Evolutionary conservation across 1,140 invertebrate genomes (phyloP), one percentile per base, ranked within the genome.

Genomic region (Nomia melanderi): DNA sequence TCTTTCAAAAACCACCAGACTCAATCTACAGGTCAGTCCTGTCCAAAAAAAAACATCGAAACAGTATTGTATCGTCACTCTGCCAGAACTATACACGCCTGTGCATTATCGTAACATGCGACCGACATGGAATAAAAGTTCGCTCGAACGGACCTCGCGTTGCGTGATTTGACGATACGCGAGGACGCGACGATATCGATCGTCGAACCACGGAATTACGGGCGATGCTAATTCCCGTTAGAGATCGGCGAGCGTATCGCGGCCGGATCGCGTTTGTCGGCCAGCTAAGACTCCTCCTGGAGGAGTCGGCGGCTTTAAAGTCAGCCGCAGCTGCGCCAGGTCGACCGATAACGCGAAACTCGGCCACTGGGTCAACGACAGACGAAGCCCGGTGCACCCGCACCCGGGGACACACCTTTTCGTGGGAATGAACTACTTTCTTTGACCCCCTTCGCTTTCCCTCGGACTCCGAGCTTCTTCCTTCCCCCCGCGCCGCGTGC

Each of bases 311-410:
- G 77, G 72, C 77, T 84, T 60, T 83, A 83, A 84, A 79, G 77
- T 84, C 82, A 64, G 72, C 72, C 77, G 66, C 82, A 79, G 75
- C 78, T 83, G 72, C 74, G 50, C 74, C 74, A 69, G 70, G 72
- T 81, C 83, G 82, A 78, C 66, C 77, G 82, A 77, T 78, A 69
- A 76, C 74, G 60, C 77, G 47, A 79, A 89, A 89, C 78, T 87
- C 86, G 87, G 87, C 84, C 81, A 89, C 67, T 89, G 73, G 88
- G 87, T 87, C 87, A 83, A 87, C 85, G 81, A 83, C 85, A 82
- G 83, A 85, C 73, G 70, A 70, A 84, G 50, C 56, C 56, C 54
- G 65, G 69, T 70, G 65, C 81, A 73, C 67, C 60, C 47, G 54
- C 57, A 77, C 75, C 31, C 20, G 56, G 44, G n/a, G 56, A 62